Evolutionary conservation across 2,888 invertebrate genomes (phyloP).

Genomic region (Pseudoips prasinana): DNA sequence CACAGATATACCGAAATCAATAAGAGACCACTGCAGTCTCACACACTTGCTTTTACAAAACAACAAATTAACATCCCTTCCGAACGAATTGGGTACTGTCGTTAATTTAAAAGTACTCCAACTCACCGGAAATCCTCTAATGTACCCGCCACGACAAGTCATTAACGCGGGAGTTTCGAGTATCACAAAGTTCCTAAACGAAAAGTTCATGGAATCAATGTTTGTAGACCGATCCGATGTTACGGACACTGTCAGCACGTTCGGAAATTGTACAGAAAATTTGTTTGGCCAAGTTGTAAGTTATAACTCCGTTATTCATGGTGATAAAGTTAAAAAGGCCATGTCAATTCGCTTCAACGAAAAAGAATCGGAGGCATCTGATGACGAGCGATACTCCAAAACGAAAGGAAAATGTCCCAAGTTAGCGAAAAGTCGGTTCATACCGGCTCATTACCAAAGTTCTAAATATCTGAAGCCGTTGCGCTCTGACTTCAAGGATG

Average conservation of each 20-base stretch:
- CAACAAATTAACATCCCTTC: slow-evolving; percentile 82
- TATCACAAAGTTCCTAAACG: slow-evolving; percentile 56
- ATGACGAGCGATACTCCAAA: slow-evolving; percentile 49
- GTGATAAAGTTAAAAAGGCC: slow-evolving; percentile 40
- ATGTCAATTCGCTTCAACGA: slow-evolving; percentile 59
- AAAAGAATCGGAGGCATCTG: slow-evolving; percentile 49
- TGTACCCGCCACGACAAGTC: slow-evolving; percentile 80
- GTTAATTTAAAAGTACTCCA: slow-evolving; percentile 83
- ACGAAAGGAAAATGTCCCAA: slow-evolving; percentile 63
- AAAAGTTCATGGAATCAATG: slow-evolving; percentile 52
- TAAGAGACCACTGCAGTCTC: slow-evolving; percentile 80
- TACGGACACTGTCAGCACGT: slow-evolving; percentile 39
- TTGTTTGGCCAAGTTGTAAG: slow-evolving; percentile 44
- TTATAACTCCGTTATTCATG: slow-evolving; percentile 65
- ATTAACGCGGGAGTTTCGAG: slow-evolving; percentile 73
- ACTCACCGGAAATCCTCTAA: slow-evolving; percentile 82
- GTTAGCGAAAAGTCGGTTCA: slow-evolving; percentile 58
- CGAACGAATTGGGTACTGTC: slow-evolving; percentile 84
- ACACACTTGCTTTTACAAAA: slow-evolving; percentile 85
- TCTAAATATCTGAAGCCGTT: slow-evolving; percentile 59
- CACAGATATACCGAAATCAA: slow-evolving; percentile 74
- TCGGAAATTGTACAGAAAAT: slow-evolving; percentile 30
- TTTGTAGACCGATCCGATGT: slow-evolving; percentile 50
- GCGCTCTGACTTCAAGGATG: slow-evolving; percentile 34
- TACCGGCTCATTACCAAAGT: slow-evolving; percentile 69